These are phyloP conservation scores for Agrochola lychnidis DNA, from an alignment of 2,888 invertebrate species.

Conservation along the genomic window DNA sequence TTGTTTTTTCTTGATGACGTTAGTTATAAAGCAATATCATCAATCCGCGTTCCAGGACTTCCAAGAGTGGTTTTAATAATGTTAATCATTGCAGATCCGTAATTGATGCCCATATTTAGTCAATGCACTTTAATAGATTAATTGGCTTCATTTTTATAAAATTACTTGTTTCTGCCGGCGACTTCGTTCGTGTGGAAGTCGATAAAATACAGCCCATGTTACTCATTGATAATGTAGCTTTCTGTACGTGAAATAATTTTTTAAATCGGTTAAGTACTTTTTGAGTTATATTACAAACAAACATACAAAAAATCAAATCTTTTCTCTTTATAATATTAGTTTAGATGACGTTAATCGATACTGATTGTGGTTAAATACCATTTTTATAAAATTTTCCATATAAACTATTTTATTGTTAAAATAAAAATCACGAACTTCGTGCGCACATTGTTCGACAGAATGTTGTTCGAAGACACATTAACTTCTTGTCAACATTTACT, in stretches of 20 bases:
- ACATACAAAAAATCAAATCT: too few relatives aligned
- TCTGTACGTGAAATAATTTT: too few relatives aligned
- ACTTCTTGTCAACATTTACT: not conserved
- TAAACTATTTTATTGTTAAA: not conserved
- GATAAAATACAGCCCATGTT: too few relatives aligned
- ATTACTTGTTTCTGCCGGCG: not conserved
- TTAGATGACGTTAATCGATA: not conserved
- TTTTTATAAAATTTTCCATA: not conserved
- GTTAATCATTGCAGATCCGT: constrained; percentile 6
- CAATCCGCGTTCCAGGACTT: constrained; percentile 7
- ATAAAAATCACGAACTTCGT: not conserved
- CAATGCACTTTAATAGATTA: constrained; percentile 6
- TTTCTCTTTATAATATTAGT: too few relatives aligned
- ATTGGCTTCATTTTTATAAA: constrained; percentile 21
- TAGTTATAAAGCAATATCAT: not conserved
- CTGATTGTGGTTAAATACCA: constrained; percentile 1
- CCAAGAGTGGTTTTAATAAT: not conserved
- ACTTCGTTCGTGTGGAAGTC: too few relatives aligned
- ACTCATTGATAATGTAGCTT: too few relatives aligned
- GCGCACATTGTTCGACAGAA: not conserved
- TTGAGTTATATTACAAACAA: too few relatives aligned
- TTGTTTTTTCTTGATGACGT: not conserved
- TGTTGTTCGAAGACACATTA: not conserved
- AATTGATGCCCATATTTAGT: constrained; percentile 21
- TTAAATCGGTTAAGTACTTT: too few relatives aligned